phyloP scores from a whole-genome alignment of 2,113 vertebrate species.

The Sylvia atricapilla region DNA sequence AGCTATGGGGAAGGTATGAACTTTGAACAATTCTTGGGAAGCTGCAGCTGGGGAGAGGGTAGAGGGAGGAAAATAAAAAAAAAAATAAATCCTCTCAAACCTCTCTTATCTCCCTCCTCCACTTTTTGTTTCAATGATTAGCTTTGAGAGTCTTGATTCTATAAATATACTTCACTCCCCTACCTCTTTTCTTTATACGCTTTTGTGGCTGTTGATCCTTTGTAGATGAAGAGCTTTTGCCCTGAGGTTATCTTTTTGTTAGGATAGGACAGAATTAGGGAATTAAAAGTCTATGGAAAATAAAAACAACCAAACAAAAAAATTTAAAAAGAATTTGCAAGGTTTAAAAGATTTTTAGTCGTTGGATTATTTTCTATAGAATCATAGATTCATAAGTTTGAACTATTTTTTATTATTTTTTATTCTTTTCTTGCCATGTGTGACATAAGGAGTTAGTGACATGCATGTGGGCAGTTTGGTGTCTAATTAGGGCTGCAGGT shows the following conservation, averaged over 20 bases:
- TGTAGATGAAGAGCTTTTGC: neutral
- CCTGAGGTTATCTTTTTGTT: neutral
- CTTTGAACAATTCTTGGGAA: neutral
- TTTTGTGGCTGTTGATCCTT: neutral
- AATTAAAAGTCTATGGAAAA: neutral
- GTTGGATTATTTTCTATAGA: neutral
- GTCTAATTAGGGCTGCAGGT: neutral
- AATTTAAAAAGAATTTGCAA: neutral
- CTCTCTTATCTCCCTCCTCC: neutral
- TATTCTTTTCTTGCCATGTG: neutral
- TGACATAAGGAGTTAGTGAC: neutral
- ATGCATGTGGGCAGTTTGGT: neutral
- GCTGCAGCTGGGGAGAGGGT: neutral
- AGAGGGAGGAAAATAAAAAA: neutral
- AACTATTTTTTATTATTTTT: neutral
- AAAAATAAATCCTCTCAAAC: neutral
- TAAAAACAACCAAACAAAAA: neutral
- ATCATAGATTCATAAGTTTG: neutral
- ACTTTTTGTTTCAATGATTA: neutral
- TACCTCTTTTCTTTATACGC: neutral
- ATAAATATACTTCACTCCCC: neutral
- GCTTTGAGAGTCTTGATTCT: constrained; percentile 2
- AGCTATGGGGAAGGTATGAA: neutral
- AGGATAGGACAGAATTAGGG: neutral
- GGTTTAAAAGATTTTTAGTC: neutral